Conservation (phyloP, 2,797 vertebrate genomes). For the Sebastes taczanowskii region DNA sequence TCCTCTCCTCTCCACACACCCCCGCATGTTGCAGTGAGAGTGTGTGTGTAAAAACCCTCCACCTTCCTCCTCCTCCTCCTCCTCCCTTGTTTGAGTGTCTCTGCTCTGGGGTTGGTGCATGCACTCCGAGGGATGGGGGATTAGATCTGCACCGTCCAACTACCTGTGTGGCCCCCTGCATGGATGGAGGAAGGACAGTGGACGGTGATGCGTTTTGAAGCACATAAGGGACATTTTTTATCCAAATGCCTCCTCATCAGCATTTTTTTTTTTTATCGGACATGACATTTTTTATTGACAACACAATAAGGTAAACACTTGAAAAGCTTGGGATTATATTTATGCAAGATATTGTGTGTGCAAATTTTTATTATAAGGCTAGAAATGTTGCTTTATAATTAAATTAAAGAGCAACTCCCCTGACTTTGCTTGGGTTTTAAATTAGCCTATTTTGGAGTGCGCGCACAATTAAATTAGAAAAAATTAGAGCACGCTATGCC, state of each 20-base stretch:
- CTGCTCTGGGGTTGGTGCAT: constrained; percentile 61
- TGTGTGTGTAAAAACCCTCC: constrained; percentile 54
- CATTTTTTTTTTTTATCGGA: constrained; percentile 30
- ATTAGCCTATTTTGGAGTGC: not conserved
- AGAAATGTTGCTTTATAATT: not conserved
- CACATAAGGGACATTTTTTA: constrained; percentile 33
- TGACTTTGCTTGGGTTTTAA: constrained; percentile 18
- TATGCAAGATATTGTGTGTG: not conserved
- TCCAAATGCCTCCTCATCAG: constrained; percentile 54
- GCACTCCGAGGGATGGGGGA: constrained; percentile 84
- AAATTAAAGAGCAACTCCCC: not conserved
- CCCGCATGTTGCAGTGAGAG: constrained; percentile 58
- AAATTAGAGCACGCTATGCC: not conserved
- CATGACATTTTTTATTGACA: constrained; percentile 69
- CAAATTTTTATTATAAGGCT: not conserved
- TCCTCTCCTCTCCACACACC: not conserved
- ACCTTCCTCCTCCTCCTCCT: constrained; percentile 25
- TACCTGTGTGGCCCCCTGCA: constrained; percentile 95
- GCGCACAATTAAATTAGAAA: constrained; percentile 56
- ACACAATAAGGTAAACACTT: constrained; percentile 67
- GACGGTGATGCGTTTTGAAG: constrained; percentile 79
- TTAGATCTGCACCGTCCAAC: constrained; percentile 77
- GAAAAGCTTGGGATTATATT: constrained; percentile 4
- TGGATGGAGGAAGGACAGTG: constrained; percentile 79
- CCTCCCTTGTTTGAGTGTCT: constrained; percentile 56